Percentiles rank a stretch among this genome's conserved stretches.
Evolutionary conservation across 2,888 invertebrate genomes (phyloP).

Genomic region (Ischnura elegans): DNA sequence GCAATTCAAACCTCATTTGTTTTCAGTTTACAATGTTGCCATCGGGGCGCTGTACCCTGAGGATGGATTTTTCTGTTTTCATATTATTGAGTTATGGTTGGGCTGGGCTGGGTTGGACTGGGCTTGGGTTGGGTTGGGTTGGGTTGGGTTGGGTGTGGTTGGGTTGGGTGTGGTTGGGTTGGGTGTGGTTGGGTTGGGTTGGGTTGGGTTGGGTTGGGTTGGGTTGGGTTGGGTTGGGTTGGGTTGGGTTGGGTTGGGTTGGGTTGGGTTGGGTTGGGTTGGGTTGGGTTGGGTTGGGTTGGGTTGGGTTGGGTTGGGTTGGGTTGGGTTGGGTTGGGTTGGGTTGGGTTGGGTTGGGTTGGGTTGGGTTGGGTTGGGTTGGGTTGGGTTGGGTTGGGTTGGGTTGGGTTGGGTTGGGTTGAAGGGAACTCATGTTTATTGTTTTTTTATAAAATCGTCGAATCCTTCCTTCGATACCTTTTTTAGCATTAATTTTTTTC

Average conservation of each 20-base stretch:
- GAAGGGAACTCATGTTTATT: too few relatives aligned
- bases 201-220: constrained; percentile 29
- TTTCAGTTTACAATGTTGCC: too few relatives aligned
- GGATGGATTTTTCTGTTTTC: too few relatives aligned
- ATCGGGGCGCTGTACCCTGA: too few relatives aligned
- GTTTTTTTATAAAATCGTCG: too few relatives aligned
- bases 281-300: constrained; percentile 29
- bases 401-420: constrained; percentile 27
- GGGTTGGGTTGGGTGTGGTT: constrained; percentile 29
- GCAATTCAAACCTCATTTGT: too few relatives aligned
- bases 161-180: constrained; percentile 29
- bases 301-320: constrained; percentile 29
- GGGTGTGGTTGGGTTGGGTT: constrained; percentile 29
- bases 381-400: constrained; percentile 29
- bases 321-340: constrained; percentile 29
- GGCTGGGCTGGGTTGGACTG: constrained; percentile 7
- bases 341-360: constrained; percentile 25
- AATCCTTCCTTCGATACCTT: too few relatives aligned
- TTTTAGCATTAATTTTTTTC: too few relatives aligned
- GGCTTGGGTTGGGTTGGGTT: constrained; percentile 25
- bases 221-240: constrained; percentile 29
- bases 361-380: constrained; percentile 29
- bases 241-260: constrained; percentile 7
- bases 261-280: constrained; percentile 7
- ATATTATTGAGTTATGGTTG: too few relatives aligned